Evolutionary conservation across 2,113 vertebrate species (phyloP), one percentile per base, ranked within the genome.

Genomic region (Semnornis frantzii): DNA sequence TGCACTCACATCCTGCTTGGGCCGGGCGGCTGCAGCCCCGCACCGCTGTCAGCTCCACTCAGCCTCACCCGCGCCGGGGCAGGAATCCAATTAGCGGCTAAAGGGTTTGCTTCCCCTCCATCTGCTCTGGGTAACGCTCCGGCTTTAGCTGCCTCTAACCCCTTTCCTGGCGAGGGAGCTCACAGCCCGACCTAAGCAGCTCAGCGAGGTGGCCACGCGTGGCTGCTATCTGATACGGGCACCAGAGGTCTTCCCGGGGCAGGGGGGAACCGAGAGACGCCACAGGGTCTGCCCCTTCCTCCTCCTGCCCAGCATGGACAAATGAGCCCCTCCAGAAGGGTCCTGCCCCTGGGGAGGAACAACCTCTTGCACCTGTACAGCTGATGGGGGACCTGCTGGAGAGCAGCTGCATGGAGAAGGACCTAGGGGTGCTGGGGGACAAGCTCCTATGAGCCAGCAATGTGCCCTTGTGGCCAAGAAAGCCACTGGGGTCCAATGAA

Each of bases 81-180:
- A 85, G 3, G 34, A 89, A 97, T 95, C 95, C 95, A 92, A 95
- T 93, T 91, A 95, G 82, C 63, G 86, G 92, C 95, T 97, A 94
- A 94, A 94, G 92, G 82, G 87, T 79, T 94, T 97, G 91, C 74
- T 92, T 89, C 92, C 87, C 92, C 75, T 95, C 90, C 82, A 85
- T 71, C 92, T 90, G 95, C 79, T 85, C 93, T 81, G 90, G 78
- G 77, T 66, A 93, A 80, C 58, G 20, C 70, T 86, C 64, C 7
- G 19, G 69, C n/a, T 97, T 97, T 96, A 96, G 93, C 93, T 96
- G 84, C 28, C 92, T 95, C 95, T 97, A 96, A 96, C 95, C 96
- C 96, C 79, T 93, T 97, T 97, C 96, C 97, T 81, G 84, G 94
- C 2, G 25, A 89, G 86, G 92, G 86, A 83, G 78, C 92, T 97